Evolutionary conservation across 2,113 vertebrate genomes (phyloP).

Genomic region (Toxotes chatareus): DNA sequence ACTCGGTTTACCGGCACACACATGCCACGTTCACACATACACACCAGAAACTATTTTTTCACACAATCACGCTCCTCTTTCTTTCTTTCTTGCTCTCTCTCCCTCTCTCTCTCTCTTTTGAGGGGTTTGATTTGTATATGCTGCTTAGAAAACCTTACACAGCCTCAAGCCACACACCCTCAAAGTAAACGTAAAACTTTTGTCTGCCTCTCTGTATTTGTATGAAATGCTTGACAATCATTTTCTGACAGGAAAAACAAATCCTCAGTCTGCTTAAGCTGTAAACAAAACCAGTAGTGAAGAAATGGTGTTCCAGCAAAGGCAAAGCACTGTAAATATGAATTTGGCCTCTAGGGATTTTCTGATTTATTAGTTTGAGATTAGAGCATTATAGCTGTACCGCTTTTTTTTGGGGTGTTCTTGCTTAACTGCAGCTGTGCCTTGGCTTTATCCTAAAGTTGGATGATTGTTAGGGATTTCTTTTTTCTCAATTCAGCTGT

Average conservation of each 20-base stretch:
- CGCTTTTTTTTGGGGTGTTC: not conserved
- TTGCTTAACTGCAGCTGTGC: slow-evolving; percentile 21
- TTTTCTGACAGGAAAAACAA: not conserved
- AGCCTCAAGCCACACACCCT: not conserved
- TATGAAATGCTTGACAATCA: not conserved
- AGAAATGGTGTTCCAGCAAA: slow-evolving; percentile 11
- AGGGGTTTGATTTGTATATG: not conserved
- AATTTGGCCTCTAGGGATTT: not conserved
- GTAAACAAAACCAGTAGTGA: slow-evolving; percentile 31
- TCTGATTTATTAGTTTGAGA: slow-evolving; percentile 45
- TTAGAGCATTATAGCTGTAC: slow-evolving; percentile 8
- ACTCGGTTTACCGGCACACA: slow-evolving; percentile 22
- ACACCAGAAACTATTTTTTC: slow-evolving; percentile 1
- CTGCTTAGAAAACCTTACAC: not conserved
- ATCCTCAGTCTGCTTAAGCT: slow-evolving; percentile 15
- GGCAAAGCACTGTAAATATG: not conserved
- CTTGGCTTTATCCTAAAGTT: not conserved
- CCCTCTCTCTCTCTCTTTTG: too few species aligned
- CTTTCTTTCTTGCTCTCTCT: not conserved
- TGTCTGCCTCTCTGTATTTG: not conserved
- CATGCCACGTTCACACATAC: not conserved
- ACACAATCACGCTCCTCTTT: not conserved
- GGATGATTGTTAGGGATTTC: not conserved
- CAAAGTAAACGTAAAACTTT: not conserved
- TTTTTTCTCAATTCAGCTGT: not conserved